A percentile compares a stretch with the other conserved stretches of the same genome.
These are phyloP conservation scores for Orthosia cruda DNA, from an alignment of 2,888 invertebrate genomes.

Conservation along the genomic window DNA sequence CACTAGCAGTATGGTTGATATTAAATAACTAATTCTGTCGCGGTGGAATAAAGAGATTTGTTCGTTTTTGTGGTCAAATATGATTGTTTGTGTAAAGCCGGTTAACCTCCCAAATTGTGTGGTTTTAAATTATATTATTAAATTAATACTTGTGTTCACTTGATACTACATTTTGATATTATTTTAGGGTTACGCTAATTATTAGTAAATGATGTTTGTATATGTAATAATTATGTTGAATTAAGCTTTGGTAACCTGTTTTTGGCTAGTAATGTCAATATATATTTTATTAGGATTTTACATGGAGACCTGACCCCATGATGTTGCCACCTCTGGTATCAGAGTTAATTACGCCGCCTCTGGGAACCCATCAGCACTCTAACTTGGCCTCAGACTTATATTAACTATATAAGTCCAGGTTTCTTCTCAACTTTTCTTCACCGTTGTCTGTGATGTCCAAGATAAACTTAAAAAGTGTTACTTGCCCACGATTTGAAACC, in stretches of 20 bases:
- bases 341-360: too few relatives aligned
- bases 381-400: too few relatives aligned
- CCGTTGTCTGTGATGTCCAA: too few relatives aligned
- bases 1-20: not conserved
- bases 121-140: conserved; percentile 39
- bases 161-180: conserved; percentile 26
- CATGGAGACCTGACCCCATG: too few relatives aligned
- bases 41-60: not conserved
- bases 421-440: too few relatives aligned
- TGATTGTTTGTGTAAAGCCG: conserved; percentile 20
- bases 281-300: too few relatives aligned
- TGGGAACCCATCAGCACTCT: too few relatives aligned
- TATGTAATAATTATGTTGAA: not conserved
- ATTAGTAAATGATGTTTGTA: not conserved
- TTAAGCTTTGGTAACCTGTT: not conserved
- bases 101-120: conserved; percentile 23
- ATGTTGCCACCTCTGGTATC: too few relatives aligned
- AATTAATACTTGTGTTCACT: conserved; percentile 19
- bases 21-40: not conserved
- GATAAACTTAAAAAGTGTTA: too few relatives aligned
- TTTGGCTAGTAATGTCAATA: too few relatives aligned
- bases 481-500: too few relatives aligned
- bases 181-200: conserved; percentile 11
- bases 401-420: too few relatives aligned
- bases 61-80: conserved; percentile 30